Percentiles rank a stretch among this genome's conserved stretches.
phyloP scores from a whole-genome alignment of 2,113 vertebrate species.

The Drymodes brunneopygia region DNA sequence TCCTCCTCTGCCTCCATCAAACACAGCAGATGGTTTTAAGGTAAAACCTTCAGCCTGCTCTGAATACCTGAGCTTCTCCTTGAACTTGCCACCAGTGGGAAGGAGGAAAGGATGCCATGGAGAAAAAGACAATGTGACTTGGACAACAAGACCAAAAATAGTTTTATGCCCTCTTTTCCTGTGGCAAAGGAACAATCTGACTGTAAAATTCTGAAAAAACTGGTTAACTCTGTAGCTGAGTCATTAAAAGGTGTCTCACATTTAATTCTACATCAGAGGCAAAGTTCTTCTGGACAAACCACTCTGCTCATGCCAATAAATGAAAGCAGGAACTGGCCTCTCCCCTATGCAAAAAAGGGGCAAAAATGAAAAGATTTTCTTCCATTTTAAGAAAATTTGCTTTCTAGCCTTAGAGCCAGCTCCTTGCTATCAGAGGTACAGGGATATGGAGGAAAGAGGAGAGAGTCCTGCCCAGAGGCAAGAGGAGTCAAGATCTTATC shows the following conservation, averaged over 20 bases:
- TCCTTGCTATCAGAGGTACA: not conserved
- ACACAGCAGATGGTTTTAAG: not conserved
- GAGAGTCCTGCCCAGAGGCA: not conserved
- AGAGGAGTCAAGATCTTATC: not conserved
- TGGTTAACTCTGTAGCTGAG: not conserved
- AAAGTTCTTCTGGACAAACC: not conserved
- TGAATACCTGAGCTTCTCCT: not conserved
- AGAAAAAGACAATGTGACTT: fast-evolving
- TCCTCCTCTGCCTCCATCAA: not conserved
- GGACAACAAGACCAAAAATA: not conserved
- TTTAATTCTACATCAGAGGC: not conserved
- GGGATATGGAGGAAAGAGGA: fast-evolving
- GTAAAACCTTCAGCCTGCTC: not conserved
- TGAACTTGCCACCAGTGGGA: not conserved
- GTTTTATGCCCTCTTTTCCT: not conserved
- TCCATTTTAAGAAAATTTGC: not conserved
- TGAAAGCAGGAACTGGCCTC: not conserved
- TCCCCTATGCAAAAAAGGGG: not conserved
- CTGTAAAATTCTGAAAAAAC: not conserved
- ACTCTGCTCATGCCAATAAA: not conserved
- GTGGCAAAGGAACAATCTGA: not conserved
- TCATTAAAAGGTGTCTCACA: not conserved
- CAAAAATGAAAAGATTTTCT: not conserved
- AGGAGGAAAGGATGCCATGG: not conserved
- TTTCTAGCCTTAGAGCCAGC: not conserved